phyloP scores from a whole-genome alignment of 2,113 vertebrate genomes.

The Sturnira hondurensis region DNA sequence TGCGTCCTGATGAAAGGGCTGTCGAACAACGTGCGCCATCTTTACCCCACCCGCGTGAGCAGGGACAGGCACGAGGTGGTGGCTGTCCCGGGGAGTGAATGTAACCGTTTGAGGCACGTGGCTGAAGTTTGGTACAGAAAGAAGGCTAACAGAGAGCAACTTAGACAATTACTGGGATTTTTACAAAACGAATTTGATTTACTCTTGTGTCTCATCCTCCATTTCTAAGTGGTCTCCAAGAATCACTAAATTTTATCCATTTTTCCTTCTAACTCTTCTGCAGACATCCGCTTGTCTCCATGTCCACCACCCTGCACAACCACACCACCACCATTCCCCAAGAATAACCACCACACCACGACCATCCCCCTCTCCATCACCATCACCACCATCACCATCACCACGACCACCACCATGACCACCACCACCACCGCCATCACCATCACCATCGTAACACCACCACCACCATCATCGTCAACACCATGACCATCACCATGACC shows the following conservation, averaged over 20 bases:
- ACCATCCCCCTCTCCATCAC: accelerated
- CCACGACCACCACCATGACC: background rate
- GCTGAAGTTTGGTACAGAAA: background rate
- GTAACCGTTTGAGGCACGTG: background rate
- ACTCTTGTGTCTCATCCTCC: background rate
- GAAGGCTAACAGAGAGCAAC: background rate
- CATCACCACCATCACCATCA: background rate
- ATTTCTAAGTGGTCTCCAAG: background rate
- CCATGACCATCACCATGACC: too few relatives aligned
- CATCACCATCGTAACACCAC: accelerated
- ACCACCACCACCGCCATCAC: background rate
- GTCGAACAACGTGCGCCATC: background rate
- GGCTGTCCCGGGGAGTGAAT: background rate
- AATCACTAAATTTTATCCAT: background rate
- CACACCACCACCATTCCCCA: accelerated
- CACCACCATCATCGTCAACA: background rate
- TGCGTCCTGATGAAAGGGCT: background rate
- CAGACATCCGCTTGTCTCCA: background rate
- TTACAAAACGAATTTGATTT: background rate
- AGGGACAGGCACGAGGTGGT: accelerated
- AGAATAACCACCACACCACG: accelerated
- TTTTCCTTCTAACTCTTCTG: background rate
- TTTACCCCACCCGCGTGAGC: background rate
- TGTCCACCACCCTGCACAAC: background rate
- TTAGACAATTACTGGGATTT: background rate